phyloP scores from a whole-genome alignment of 2,888 invertebrate genomes.

The Junonia oenone region DNA sequence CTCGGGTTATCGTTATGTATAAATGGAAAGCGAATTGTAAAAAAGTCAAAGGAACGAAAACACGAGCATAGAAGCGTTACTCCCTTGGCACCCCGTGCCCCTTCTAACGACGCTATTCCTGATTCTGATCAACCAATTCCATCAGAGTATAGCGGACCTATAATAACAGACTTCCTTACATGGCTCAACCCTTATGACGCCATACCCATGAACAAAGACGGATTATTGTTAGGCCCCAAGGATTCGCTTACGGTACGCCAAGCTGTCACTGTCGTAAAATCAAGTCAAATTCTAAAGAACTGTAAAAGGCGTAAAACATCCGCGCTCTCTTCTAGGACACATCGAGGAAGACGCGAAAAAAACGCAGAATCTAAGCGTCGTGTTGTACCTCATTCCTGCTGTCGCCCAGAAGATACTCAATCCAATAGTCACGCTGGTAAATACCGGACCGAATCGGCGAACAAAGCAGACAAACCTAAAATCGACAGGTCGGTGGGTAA shows the following conservation, averaged over 20 bases:
- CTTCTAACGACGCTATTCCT: slow-evolving; percentile 45
- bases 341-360: slow-evolving; percentile 70
- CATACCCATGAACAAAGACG: slow-evolving; percentile 58
- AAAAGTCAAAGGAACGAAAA: slow-evolving; percentile 61
- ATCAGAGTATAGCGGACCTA: slow-evolving; percentile 81
- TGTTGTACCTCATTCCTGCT: slow-evolving; percentile 66
- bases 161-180: slow-evolving; percentile 84
- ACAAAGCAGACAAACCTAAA: slow-evolving; percentile 57
- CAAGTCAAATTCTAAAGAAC: slow-evolving; percentile 56
- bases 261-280: slow-evolving; percentile 69
- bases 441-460: slow-evolving; percentile 68
- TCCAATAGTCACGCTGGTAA: slow-evolving; percentile 45
- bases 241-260: slow-evolving; percentile 71
- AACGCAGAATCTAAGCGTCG: slow-evolving; percentile 62
- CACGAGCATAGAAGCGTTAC: slow-evolving; percentile 56
- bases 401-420: slow-evolving; percentile 52
- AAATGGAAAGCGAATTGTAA: slow-evolving; percentile 82
- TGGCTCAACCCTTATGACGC: slow-evolving; percentile 80
- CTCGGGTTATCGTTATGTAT: slow-evolving; percentile 85
- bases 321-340: slow-evolving; percentile 70
- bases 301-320: slow-evolving; percentile 74
- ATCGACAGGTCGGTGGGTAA: slow-evolving; percentile 72
- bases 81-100: slow-evolving; percentile 46
- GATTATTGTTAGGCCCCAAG: slow-evolving; percentile 51
- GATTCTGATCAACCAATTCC: slow-evolving; percentile 56